Evolutionary conservation across 2,888 invertebrate genomes (phyloP).

Genomic region (Drosophila pegasa): DNA sequence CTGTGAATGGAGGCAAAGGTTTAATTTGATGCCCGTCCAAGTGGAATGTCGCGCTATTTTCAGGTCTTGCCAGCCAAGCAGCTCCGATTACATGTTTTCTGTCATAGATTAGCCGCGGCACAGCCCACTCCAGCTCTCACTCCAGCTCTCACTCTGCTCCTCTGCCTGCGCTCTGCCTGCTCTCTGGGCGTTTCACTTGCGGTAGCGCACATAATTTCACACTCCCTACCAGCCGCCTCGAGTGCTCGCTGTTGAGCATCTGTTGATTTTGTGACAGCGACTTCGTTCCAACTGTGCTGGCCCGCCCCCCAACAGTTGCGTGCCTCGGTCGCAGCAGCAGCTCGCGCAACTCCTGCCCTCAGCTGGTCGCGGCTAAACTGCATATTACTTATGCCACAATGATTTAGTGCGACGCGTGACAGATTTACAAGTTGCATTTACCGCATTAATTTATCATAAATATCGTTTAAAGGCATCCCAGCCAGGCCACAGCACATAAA

Average conservation of each 20-base stretch:
- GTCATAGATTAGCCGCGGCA: conserved; percentile 76
- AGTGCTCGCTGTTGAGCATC: conserved; percentile 56
- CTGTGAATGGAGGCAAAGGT: conserved; percentile 62
- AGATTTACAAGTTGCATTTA: conserved; percentile 83
- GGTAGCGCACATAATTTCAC: conserved; percentile 72
- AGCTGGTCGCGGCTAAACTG: conserved; percentile 60
- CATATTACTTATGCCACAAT: conserved; percentile 77
- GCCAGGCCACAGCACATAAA: conserved; percentile 29
- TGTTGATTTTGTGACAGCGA: conserved; percentile 60
- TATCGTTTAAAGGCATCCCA: conserved; percentile 31
- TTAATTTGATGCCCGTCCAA: conserved; percentile 38
- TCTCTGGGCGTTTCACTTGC: conserved; percentile 56
- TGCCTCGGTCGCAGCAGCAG: conserved; percentile 1
- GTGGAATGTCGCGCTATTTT: conserved; percentile 61
- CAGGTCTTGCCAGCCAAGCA: conserved; percentile 23
- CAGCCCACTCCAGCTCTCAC: conserved; percentile 46
- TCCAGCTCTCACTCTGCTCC: background rate
- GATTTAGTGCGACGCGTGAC: conserved; percentile 83
- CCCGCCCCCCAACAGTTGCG: conserved; percentile 28
- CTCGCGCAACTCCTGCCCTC: conserved; percentile 22
- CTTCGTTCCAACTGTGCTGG: conserved; percentile 40
- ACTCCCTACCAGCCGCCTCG: conserved; percentile 47
- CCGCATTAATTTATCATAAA: conserved; percentile 81
- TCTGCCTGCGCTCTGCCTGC: background rate
- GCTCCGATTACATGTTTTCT: conserved; percentile 77